Evolutionary conservation across 2,888 invertebrate species (phyloP).

Genomic region (Electrophaes corylata): DNA sequence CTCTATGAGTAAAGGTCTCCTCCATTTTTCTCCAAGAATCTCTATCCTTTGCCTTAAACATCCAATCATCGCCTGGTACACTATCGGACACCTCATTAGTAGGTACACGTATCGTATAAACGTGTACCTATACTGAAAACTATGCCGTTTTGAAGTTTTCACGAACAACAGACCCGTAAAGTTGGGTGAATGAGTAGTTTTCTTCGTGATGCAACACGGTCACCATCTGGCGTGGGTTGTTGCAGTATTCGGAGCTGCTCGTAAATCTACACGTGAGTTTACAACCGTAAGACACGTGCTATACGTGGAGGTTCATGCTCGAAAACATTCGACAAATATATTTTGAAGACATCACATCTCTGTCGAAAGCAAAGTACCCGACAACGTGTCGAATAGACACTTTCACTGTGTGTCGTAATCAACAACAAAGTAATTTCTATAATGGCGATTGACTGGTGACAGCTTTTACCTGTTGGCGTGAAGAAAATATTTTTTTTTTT

Average conservation of each 20-base stretch:
- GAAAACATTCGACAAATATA: not conserved
- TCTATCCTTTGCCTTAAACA: no score
- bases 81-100: no score
- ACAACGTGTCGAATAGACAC: no score
- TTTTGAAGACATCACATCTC: not conserved
- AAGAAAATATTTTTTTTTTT: no score
- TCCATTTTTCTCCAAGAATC: no score
- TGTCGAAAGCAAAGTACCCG: not conserved
- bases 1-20: no score
- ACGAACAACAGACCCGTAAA: slow-evolving; percentile 1
- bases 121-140: not conserved
- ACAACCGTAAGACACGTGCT: slow-evolving; percentile 47
- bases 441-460: no score
- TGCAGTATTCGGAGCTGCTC: slow-evolving; percentile 54
- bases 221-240: slow-evolving; percentile 50
- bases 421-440: no score
- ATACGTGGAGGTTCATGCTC: slow-evolving; percentile 17
- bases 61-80: no score
- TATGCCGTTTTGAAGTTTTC: not conserved
- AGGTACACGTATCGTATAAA: not conserved
- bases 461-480: no score
- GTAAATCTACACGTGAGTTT: slow-evolving; percentile 59
- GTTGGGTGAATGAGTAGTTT: slow-evolving; percentile 12
- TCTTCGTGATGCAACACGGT: slow-evolving; percentile 44
- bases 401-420: no score